Base-by-base conservation (phyloP, 2,113 vertebrate genomes). In the Propithecus coquereli region DNA sequence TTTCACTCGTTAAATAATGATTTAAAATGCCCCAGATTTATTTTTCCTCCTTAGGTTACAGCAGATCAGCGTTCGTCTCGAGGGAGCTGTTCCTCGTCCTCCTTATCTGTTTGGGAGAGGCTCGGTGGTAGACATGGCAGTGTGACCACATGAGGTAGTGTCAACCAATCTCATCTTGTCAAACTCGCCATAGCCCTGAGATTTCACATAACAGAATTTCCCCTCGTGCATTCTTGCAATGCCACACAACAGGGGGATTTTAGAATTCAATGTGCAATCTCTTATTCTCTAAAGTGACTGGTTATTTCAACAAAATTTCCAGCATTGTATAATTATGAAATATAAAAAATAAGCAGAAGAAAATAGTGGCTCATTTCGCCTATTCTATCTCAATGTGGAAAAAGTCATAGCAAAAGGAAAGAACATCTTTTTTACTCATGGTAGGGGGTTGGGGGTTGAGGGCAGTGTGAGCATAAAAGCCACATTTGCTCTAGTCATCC, bases 401-500 rank as follows among this genome's bases (percentile, higher is more conserved):
- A 90, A 95, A 95, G 80, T 73, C 61, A 83, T 40, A 85, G 30
- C 23, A 63, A 89, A n/a, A 43, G 34, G 50, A 71, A 84, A 97
- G 20, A 47, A 79, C 76, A n/a, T 23, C 79, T 93, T 81, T 91
- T 82, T 27, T 76, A 40, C 12, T 30, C 2, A 25, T 32, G n/a
- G 11, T 76, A 81, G 70, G 14, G 74, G 23, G 2, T 20, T 92
- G 65, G 65, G n/a, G 50, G 30, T 3, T 80, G 63, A 54, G 32
- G 34, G n/a, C 85, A 32, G 17, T 81, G 25, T 95, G 89, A 97
- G 30, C 65, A 77, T 74, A 92, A 94, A 97, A 96, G 50, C 54
- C 50, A 96, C 86, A 95, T 96, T 96, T 97, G 87, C 82, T 93
- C 50, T 65, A 84, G 74, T 61, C 80, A 87, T 90, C 90, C 63